Evolutionary conservation across 2,113 vertebrate genomes (phyloP), one percentile per base, ranked within the genome.

Genomic region (Myotis brandtii): DNA sequence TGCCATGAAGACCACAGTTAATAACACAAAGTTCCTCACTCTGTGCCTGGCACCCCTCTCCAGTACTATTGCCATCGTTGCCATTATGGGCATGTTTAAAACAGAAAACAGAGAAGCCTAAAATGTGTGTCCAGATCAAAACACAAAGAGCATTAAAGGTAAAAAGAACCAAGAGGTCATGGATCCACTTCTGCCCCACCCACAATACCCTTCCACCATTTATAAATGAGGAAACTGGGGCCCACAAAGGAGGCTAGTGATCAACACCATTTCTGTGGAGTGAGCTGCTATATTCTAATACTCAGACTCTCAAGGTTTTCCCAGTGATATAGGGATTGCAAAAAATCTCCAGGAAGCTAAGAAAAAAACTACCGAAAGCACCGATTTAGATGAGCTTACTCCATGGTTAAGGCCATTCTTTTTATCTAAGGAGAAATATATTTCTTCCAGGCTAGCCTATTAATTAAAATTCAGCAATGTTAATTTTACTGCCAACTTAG

Each of bases 381-480:
- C 91, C 48, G 32, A 83, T 85, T 84, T 91, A 18, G 10, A 27
- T 82, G 64, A 50, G 52, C 32, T 9, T 50, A 11, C 56, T 86
- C 62, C 80, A 18, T 48, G 27, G 62, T 9, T 50, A 32, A 92
- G 69, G 2, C 85, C 62, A 86, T 86, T 87, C 70, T 94, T 95
- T 93, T 90, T 79, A 79, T 95, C 91, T 83, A 81, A 87, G 27
- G 46, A 81, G 43, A 92, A 95, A 37, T 82, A 66, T 83, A 89
- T 96, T 96, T 72, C 64, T 96, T 95, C 77, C 34, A 89, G 95
- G 69, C 25, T 96, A 91, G 97, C 96, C 97, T 95, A 94, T 97
- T 97, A 97, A 98, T 97, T 98, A 97, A 97, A 98, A 97, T 97
- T 95, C 95, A 96, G 87, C 25, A 10, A 97, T 96, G 97, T 82